Evolutionary conservation across 2,888 invertebrate species (phyloP).

Genomic region (Trissoscelio sp.): DNA sequence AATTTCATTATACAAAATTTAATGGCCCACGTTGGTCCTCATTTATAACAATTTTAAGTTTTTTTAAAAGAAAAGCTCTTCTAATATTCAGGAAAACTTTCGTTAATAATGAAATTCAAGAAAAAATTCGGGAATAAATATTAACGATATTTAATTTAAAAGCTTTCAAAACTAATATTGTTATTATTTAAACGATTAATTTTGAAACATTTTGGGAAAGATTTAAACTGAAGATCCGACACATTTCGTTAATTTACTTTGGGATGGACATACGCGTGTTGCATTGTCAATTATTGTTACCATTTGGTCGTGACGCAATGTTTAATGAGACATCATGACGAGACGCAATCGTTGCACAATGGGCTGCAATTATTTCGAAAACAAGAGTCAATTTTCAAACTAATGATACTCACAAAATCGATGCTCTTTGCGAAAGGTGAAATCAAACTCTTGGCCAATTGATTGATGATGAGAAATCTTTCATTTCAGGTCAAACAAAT

Average conservation of each 20-base stretch:
- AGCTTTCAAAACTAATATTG: too few relatives aligned
- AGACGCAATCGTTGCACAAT: conserved; percentile 14
- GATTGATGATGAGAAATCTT: conserved; percentile 1
- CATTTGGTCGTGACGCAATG: conserved; percentile 26
- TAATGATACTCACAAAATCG: conserved; percentile 16
- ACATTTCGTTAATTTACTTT: conserved; percentile 53
- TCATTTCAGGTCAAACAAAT: conserved; percentile 3
- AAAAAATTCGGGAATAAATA: too few relatives aligned
- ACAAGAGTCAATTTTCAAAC: conserved; percentile 29
- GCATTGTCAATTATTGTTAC: conserved; percentile 34
- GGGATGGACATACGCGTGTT: conserved; percentile 34
- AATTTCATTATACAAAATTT: too few relatives aligned
- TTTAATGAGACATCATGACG: conserved; percentile 17
- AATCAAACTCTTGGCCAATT: conserved; percentile 12
- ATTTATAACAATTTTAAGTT: too few relatives aligned
- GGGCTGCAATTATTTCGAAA: conserved; percentile 22
- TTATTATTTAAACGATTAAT: too few relatives aligned
- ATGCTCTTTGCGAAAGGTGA: background rate
- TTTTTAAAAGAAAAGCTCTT: too few relatives aligned
- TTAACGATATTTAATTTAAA: too few relatives aligned
- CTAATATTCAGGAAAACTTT: too few relatives aligned
- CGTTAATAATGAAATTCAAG: too few relatives aligned
- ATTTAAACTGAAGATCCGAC: too few relatives aligned
- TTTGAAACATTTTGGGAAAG: too few relatives aligned
- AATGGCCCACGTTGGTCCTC: too few relatives aligned